Evolutionary conservation across 2,113 vertebrate species (phyloP).

Genomic region (Solenodon paradoxus): DNA sequence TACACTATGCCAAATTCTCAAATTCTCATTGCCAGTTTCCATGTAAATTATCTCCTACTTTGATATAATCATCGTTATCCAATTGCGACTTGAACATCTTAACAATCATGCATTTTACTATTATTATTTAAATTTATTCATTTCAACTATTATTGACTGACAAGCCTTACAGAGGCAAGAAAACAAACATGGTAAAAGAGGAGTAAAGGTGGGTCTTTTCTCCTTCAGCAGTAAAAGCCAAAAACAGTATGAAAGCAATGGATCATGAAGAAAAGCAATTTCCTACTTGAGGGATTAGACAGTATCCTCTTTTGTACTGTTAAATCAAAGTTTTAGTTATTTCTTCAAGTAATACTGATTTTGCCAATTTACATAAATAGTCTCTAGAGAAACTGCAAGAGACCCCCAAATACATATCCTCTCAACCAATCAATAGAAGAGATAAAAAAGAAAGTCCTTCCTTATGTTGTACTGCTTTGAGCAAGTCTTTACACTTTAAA

Average conservation of each 20-base stretch:
- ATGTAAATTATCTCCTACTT: constrained; percentile 64
- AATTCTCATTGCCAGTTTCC: constrained; percentile 71
- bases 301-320: constrained; percentile 81
- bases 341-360: constrained; percentile 73
- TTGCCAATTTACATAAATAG: constrained; percentile 80
- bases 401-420: constrained; percentile 64
- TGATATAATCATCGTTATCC: constrained; percentile 39
- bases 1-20: constrained; percentile 49
- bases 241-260: constrained; percentile 81
- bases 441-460: constrained; percentile 41
- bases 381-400: constrained; percentile 70
- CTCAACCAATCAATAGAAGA: constrained; percentile 75
- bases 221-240: constrained; percentile 72
- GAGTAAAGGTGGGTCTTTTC: constrained; percentile 69
- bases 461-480: constrained; percentile 70
- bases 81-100: constrained; percentile 67
- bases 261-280: constrained; percentile 87
- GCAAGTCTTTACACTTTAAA: constrained; percentile 66
- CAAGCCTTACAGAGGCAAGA: constrained; percentile 27
- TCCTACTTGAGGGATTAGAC: constrained; percentile 85
- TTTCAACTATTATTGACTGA: constrained; percentile 72
- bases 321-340: constrained; percentile 82
- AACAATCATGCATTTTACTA: constrained; percentile 51
- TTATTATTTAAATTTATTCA: constrained; percentile 67
- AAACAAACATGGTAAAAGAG: constrained; percentile 66